Percentiles rank a stretch among this genome's conserved stretches.
Conservation (phyloP, 2,797 vertebrate species). For the Triplophysa bombifrons region DNA sequence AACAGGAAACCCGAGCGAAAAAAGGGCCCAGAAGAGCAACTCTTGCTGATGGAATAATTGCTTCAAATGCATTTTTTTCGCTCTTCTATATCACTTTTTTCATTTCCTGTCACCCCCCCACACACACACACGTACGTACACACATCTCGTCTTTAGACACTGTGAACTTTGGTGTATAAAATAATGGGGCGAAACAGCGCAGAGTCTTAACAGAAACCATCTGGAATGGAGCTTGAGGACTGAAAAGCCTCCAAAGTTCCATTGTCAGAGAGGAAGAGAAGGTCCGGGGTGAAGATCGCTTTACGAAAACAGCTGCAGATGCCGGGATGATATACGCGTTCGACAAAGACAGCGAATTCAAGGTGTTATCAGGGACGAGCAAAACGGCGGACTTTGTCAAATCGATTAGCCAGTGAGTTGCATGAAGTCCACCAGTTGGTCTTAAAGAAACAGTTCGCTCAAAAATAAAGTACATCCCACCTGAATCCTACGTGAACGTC, state of each 20-base stretch:
- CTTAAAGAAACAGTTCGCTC: neutral
- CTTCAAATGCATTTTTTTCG: conserved; percentile 70
- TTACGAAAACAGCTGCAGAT: conserved; percentile 36
- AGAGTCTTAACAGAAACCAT: conserved; percentile 80
- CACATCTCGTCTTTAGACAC: conserved; percentile 63
- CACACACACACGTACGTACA: conserved; percentile 12
- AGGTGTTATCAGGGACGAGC: neutral
- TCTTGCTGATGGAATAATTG: conserved; percentile 74
- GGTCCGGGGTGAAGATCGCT: conserved; percentile 44
- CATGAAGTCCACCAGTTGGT: neutral
- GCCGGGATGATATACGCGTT: conserved; percentile 3
- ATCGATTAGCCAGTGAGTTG: neutral
- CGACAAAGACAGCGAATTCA: neutral
- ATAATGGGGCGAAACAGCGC: conserved; percentile 74
- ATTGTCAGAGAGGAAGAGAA: conserved; percentile 48
- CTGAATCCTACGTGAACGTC: no score
- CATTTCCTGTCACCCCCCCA: conserved; percentile 67
- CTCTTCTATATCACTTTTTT: conserved; percentile 65
- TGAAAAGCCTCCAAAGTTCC: conserved; percentile 64
- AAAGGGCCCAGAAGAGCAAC: conserved; percentile 62
- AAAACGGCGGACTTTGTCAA: neutral
- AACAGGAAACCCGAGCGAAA: conserved; percentile 66
- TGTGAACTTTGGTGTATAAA: conserved; percentile 71
- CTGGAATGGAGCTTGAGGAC: conserved; percentile 75
- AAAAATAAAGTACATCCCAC: no score